Evolutionary conservation across 2,113 vertebrate genomes (phyloP), one percentile per base, ranked within the genome.

Genomic region (Callopanchax toddi): DNA sequence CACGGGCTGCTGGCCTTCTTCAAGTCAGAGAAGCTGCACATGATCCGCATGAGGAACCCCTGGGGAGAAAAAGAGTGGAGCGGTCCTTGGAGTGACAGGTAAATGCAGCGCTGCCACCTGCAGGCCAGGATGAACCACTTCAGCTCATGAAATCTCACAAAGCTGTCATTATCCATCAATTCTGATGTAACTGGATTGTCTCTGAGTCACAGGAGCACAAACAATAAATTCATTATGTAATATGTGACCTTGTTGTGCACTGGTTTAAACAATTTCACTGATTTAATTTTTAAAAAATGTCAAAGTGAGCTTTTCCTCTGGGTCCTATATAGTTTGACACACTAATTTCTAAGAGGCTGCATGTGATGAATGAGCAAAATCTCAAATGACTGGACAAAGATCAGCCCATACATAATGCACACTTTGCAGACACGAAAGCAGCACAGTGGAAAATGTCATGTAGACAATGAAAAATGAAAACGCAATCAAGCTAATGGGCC

Each of bases 51-150:
- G 94, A 92, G 97, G 72, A 99, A 99, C 82, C 97, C 97, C 0
- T 99, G 97, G 97, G 97, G 97, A 0, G 94, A 99, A 89, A 92
- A 94, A 65, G 96, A 99, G 76, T 99, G 97, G 97, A 99, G 94
- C 0, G 97, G 97, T 9, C 92, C 97, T 1, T 99, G 97, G 97
- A 99, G 97, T 0, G 97, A 99, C 92, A 97, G 95, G 97, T 98
- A 84, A 91, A 29, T n/a, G 11, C 56, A 15, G 7, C 49, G 1
- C 37, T 23, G 59, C 49, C 67, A n/a, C 63, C 60, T 65, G 3
- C 61, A 60, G 26, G 21, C 45, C 2, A 0, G 42, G 34, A 15
- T 11, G n/a, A 57, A 15, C 1, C 11, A 40, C 54, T 23, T 40
- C 64, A 44, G 7, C 45, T 34, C 37, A 15, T 40, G 6, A 36